Conservation (phyloP, 2,888 invertebrate genomes). For the Aphrophora alni region DNA sequence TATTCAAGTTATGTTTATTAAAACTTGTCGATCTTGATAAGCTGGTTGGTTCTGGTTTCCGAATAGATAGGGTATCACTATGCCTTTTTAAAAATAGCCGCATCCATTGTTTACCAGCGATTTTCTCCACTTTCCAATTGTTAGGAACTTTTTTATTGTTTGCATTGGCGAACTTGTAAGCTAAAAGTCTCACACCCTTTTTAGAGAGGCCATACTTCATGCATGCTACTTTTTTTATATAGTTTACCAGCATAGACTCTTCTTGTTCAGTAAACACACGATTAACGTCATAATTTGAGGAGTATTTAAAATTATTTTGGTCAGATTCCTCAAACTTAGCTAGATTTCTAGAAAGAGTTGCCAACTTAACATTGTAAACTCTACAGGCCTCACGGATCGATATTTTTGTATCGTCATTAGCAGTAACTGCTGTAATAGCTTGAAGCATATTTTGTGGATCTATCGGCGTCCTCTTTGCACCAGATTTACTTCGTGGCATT, state of each 20-base stretch:
- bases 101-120: conserved; percentile 41
- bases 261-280: conserved; percentile 4
- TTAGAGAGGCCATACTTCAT: conserved; percentile 11
- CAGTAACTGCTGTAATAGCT: background rate
- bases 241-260: background rate
- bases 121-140: conserved; percentile 35
- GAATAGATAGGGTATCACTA: conserved; percentile 27
- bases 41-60: conserved; percentile 38
- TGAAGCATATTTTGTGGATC: background rate
- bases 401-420: conserved; percentile 12
- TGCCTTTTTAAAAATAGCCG: conserved; percentile 41
- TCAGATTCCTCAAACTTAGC: background rate
- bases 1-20: conserved; percentile 27
- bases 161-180: background rate
- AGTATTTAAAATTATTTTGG: background rate
- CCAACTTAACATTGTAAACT: background rate
- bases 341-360: background rate
- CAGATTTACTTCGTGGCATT: conserved; percentile 7
- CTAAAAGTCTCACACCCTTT: conserved; percentile 17
- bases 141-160: conserved; percentile 23
- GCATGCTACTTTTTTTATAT: conserved; percentile 2
- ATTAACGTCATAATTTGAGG: background rate
- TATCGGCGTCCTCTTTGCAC: background rate
- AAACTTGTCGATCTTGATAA: conserved; percentile 36
- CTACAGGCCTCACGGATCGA: background rate